A percentile compares a stretch with the other conserved stretches of the same genome.
phyloP scores from a whole-genome alignment of 2,888 invertebrate species.

The Drosophila anceps region DNA sequence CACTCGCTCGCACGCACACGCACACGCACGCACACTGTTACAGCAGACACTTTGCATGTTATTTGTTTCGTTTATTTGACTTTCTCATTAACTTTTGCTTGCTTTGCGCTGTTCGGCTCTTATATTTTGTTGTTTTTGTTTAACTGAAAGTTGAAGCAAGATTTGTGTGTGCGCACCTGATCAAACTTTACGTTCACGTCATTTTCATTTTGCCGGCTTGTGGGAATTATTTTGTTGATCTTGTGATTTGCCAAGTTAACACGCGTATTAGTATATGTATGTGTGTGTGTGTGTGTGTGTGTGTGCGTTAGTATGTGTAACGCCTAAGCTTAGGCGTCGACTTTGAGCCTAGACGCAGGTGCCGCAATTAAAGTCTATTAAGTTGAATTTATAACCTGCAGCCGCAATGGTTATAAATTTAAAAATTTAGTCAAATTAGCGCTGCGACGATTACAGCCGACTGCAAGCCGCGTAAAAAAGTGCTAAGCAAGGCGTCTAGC shows the following conservation, averaged over 20 bases:
- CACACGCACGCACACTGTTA: constrained; percentile 35
- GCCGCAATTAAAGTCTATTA: constrained; percentile 74
- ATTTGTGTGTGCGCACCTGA: constrained; percentile 80
- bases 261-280: constrained; percentile 15
- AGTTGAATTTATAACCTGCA: constrained; percentile 67
- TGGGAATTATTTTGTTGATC: constrained; percentile 69
- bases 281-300: neutral
- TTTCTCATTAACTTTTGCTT: constrained; percentile 81
- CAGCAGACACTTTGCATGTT: constrained; percentile 70
- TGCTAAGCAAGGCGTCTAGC: constrained; percentile 61
- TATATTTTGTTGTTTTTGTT: constrained; percentile 47
- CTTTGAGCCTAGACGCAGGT: constrained; percentile 33
- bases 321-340: constrained; percentile 41
- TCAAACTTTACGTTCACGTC: constrained; percentile 78
- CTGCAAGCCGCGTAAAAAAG: constrained; percentile 43
- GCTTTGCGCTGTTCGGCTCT: constrained; percentile 48
- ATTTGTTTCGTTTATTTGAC: constrained; percentile 79
- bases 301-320: neutral
- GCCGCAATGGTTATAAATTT: constrained; percentile 66
- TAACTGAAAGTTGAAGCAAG: constrained; percentile 76
- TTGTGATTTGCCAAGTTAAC: constrained; percentile 63
- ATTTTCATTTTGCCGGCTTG: constrained; percentile 68
- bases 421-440: constrained; percentile 76
- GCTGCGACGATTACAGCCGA: constrained; percentile 24
- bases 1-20: constrained; percentile 21